A percentile compares a stretch with the other conserved stretches of the same genome.
These are phyloP conservation scores for Acipenser transmontanus DNA, from an alignment of 2,797 vertebrate genomes.

Conservation along the genomic window DNA sequence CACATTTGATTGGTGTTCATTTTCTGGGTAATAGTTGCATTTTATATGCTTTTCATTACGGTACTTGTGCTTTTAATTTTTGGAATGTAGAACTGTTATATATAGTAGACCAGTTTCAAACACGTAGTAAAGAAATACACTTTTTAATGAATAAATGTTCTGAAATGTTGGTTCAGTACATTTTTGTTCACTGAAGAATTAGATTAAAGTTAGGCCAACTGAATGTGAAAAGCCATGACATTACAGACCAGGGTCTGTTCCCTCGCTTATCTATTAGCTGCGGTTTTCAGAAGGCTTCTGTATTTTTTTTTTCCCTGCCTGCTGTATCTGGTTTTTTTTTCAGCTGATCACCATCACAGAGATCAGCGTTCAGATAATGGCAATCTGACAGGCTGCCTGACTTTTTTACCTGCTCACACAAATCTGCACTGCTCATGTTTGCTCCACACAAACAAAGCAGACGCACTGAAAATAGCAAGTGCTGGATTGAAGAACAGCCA, in stretches of 20 bases:
- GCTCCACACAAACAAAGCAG: constrained; percentile 68
- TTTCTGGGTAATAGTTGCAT: too few species aligned
- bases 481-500: constrained; percentile 62
- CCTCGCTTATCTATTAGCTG: not conserved
- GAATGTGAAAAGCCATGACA: not conserved
- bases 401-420: constrained; percentile 65
- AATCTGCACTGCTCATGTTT: constrained; percentile 65
- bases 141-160: too few species aligned
- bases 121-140: too few species aligned
- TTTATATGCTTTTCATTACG: too few species aligned
- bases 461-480: constrained; percentile 73
- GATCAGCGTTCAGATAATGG: constrained; percentile 72
- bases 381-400: constrained; percentile 66
- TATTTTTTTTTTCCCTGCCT: not conserved
- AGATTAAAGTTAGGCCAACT: not conserved
- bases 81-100: too few species aligned
- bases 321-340: constrained; percentile 30
- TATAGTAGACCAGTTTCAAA: too few species aligned
- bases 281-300: constrained; percentile 1
- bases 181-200: not conserved
- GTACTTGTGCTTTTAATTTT: too few species aligned
- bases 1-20: too few species aligned
- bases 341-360: constrained; percentile 44
- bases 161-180: not conserved
- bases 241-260: not conserved